Evolutionary conservation across 2,113 vertebrate species (phyloP), one percentile per base, ranked within the genome.

Genomic region (Colistium nudipinnis): DNA sequence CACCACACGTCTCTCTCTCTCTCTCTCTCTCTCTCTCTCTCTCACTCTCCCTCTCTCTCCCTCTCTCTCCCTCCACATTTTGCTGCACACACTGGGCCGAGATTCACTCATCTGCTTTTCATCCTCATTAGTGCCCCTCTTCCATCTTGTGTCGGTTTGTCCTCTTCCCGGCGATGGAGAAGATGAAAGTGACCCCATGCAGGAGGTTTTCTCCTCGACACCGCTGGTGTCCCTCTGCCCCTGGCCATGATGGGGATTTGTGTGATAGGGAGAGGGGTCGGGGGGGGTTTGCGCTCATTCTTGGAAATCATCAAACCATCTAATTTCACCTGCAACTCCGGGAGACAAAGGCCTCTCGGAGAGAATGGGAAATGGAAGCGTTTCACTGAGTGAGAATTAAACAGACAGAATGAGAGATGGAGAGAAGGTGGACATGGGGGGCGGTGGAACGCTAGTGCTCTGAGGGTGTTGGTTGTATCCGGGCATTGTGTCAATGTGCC

Each of bases 241-340:
- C 85, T 48, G 83, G 84, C 61, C 80, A 83, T 22, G 57, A 43
- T 61, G 64, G 68, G 69, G 76, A 74, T 76, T 75, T 2, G 22
- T 59, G 53, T 65, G 67, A n/a, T n/a, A n/a, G 54, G 68, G 53
- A 56, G 43, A n/a, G 53, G 56, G 71, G 62, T 31, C 36, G 61
- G 48, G 16, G 67, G 68, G 3, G 39, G 78, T 85, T 90, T 91
- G 78, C 89, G 91, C 89, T 92, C 89, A 92, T 90, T 88, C 81
- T 69, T 55, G 85, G 92, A 93, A 92, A 90, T 85, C 39, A 83
- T 86, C n/a, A n/a, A n/a, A 90, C 88, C 85, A 85, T 81, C 80
- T 83, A 87, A 86, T 85, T 90, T 87, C 83, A 86, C 82, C 89
- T 88, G 86, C 78, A 56, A 77, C 87, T 88, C 83, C 81, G 76